Base-by-base conservation (phyloP, 2,888 invertebrate species). In the Atrina japonica region DNA sequence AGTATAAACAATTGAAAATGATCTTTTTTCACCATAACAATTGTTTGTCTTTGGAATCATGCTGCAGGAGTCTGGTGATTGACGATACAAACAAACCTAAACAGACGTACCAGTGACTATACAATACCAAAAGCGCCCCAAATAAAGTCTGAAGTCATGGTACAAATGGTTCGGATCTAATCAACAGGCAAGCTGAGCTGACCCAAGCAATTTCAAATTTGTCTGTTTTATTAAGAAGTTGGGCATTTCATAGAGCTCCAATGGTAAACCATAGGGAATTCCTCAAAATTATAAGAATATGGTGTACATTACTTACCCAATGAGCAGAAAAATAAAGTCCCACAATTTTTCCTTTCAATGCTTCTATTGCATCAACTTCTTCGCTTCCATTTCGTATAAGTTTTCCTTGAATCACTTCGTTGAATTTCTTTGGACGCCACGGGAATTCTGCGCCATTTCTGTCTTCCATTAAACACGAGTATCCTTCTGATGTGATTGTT, bases 311-410 rank as follows among this genome's bases (percentile, higher is more conserved):
- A 90, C 93, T 92, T 91, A 96, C 96, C 96, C 96, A 96, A 89
- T 96, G 95, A 23, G 96, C 96, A 69, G 96, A 95, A 90, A 96
- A 96, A 88, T 96, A 96, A 83, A 96, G 93, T 47, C 95, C 96
- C 84, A 94, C 94, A 64, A 95, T 93, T 93, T 93, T 81, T 83
- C 93, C 92, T 18, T 85, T 85, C 58, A 91, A 75, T 1, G 75
- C 84, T 21, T 87, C 84, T 49, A 79, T 68, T 3, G 85, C 79
- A 35, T 87, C 86, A 18, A 82, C 80, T 81, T 82, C 91, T 85
- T 91, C 91, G 70, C 90, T 90, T 66, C 80, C 75, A 72, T 75
- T 76, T 56, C 79, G 81, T 30, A 86, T 56, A 30, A 88, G 70
- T 70, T 80, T 83, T 27, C 87, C 87, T 69, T 82, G 80, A 49